phyloP scores from a whole-genome alignment of 1,140 invertebrate species.

The Pygmarrhopalites habei region DNA sequence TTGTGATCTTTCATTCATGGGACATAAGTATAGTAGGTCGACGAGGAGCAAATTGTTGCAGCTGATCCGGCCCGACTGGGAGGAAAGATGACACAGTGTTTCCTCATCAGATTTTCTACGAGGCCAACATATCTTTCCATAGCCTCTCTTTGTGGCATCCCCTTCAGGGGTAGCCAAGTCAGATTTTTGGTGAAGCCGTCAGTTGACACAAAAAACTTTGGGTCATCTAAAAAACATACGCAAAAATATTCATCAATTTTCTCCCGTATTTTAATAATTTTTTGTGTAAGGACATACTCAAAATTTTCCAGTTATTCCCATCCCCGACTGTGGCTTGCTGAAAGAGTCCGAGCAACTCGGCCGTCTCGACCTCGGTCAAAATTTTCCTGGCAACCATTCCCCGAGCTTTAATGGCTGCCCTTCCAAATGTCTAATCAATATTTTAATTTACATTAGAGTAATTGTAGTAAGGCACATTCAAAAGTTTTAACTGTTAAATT shows the following conservation, averaged over 20 bases:
- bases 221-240: background rate
- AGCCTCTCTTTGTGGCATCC: background rate
- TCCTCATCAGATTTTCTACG: background rate
- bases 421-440: too few relatives aligned
- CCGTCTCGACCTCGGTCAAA: background rate
- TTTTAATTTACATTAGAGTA: too few relatives aligned
- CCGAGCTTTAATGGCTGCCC: background rate
- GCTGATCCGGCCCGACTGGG: background rate
- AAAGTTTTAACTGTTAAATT: too few relatives aligned
- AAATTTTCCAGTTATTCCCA: slow-evolving; percentile 1
- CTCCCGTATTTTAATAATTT: too few relatives aligned
- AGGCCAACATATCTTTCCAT: background rate
- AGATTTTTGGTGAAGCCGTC: background rate
- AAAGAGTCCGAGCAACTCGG: background rate
- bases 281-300: too few relatives aligned
- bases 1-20: background rate
- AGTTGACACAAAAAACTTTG: background rate
- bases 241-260: too few relatives aligned
- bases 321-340: background rate
- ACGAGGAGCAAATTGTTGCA: background rate
- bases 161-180: background rate
- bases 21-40: background rate
- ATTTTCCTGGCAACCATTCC: background rate
- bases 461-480: too few relatives aligned
- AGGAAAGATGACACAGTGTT: background rate